Percentiles rank a stretch among this genome's conserved stretches.
phyloP scores from a whole-genome alignment of 2,113 vertebrate genomes.

The Gambusia holbrooki region DNA sequence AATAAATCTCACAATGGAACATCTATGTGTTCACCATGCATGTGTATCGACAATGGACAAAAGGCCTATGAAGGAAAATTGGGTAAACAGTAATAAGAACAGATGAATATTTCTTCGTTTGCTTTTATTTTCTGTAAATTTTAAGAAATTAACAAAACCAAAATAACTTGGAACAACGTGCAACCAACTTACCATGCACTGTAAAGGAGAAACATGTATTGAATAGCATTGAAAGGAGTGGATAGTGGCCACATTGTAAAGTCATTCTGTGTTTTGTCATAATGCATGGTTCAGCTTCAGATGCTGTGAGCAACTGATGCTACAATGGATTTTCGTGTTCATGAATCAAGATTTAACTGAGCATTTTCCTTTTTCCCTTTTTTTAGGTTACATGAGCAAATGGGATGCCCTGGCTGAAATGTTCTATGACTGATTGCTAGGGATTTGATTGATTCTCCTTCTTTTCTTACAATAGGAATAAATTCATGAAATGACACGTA shows the following conservation, averaged over 20 bases:
- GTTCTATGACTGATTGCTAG: slow-evolving; percentile 77
- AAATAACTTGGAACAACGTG: too few relatives aligned
- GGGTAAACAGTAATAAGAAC: too few relatives aligned
- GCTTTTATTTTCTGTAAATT: too few relatives aligned
- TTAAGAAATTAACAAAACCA: too few relatives aligned
- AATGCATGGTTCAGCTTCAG: slow-evolving; percentile 17
- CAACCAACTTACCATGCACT: not conserved
- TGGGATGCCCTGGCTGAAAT: slow-evolving; percentile 74
- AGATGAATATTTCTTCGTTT: too few relatives aligned
- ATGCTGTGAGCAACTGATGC: slow-evolving; percentile 26
- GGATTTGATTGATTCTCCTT: slow-evolving; percentile 77
- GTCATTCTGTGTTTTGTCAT: slow-evolving; percentile 19
- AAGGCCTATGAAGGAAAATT: too few relatives aligned
- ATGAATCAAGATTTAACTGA: slow-evolving; percentile 68
- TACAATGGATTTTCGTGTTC: slow-evolving; percentile 49
- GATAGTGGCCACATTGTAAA: slow-evolving; percentile 36
- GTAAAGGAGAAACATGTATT: not conserved
- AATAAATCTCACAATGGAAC: too few relatives aligned
- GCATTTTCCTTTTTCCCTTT: slow-evolving; percentile 39
- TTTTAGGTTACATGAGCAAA: slow-evolving; percentile 46
- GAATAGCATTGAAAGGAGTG: slow-evolving; percentile 40
- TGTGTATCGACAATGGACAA: too few relatives aligned
- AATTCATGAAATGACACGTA: slow-evolving; percentile 69
- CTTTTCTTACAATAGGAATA: slow-evolving; percentile 76
- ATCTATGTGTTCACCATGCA: too few relatives aligned